Evolutionary conservation across 2,888 invertebrate genomes (phyloP).

Genomic region (Synanthedon tipuliformis): DNA sequence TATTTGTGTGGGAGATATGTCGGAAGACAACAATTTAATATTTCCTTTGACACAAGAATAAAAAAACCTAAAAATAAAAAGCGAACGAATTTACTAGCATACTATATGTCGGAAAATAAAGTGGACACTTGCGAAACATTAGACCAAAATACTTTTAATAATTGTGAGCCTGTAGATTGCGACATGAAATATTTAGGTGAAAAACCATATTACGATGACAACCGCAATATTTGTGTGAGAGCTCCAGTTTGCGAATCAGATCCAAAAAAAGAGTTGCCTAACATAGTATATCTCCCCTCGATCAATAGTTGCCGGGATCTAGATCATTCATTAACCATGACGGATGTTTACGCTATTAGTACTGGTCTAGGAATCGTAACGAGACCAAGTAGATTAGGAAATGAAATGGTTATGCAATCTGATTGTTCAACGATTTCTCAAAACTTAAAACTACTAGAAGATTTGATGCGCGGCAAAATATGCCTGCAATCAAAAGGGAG

Average conservation of each 20-base stretch:
- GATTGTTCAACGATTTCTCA: conserved; percentile 50
- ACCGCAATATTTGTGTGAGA: conserved; percentile 23
- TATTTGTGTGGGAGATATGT: conserved; percentile 20
- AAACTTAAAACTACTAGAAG: conserved; percentile 34
- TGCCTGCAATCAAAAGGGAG: conserved; percentile 18
- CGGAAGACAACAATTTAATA: conserved; percentile 12
- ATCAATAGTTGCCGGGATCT: conserved; percentile 41
- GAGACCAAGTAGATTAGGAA: conserved; percentile 4
- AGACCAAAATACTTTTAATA: conserved; percentile 35
- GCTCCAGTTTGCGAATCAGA: conserved; percentile 26
- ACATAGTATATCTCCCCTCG: conserved; percentile 31
- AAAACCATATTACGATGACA: conserved; percentile 27
- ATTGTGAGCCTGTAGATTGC: conserved; percentile 39
- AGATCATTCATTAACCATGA: conserved; percentile 25
- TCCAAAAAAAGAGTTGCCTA: conserved; percentile 26
- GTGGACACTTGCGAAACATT: conserved; percentile 21
- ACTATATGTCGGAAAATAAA: conserved; percentile 17
- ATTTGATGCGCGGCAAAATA: conserved; percentile 36
- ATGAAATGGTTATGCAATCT: conserved; percentile 20
- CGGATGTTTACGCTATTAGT: conserved; percentile 40
- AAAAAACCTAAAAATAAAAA: conserved; percentile 8
- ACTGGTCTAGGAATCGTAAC: conserved; percentile 31
- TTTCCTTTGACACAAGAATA: conserved; percentile 39
- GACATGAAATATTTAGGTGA: conserved; percentile 39
- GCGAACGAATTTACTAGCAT: conserved; percentile 11